These are phyloP conservation scores for Campylorhamphus procurvoides DNA, from an alignment of 2,113 vertebrate genomes.

Conservation along the genomic window DNA sequence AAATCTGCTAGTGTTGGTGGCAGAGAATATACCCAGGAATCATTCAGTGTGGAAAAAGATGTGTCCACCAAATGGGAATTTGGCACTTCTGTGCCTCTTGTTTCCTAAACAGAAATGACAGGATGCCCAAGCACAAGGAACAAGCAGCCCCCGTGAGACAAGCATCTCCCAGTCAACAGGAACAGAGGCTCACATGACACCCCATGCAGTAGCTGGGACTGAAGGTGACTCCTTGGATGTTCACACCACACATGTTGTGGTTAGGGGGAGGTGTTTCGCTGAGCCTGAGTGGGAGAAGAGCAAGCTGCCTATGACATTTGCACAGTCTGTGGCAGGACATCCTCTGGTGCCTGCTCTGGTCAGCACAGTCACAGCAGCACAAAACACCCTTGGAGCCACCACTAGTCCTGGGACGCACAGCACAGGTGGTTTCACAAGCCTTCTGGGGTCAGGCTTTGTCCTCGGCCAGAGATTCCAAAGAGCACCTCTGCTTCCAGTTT, in stretches of 20 bases:
- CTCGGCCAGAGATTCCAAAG: not conserved
- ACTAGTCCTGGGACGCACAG: not conserved
- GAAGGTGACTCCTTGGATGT: not conserved
- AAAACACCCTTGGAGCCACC: not conserved
- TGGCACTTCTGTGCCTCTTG: not conserved
- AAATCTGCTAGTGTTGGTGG: not conserved
- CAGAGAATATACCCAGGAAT: not conserved
- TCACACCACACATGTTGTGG: not conserved
- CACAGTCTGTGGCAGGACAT: not conserved
- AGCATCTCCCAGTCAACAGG: not conserved
- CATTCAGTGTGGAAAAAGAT: not conserved
- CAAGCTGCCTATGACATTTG: not conserved
- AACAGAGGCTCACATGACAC: not conserved
- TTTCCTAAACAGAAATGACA: not conserved
- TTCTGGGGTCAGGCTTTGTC: not conserved
- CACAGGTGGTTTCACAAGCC: not conserved
- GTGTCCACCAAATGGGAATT: not conserved
- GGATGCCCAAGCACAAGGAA: not conserved
- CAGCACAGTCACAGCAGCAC: not conserved
- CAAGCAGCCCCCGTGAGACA: not conserved
- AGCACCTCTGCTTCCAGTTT: not conserved
- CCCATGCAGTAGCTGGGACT: fast-evolving
- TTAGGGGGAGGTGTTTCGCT: not conserved
- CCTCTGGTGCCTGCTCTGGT: not conserved
- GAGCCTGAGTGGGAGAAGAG: not conserved